phyloP scores from a whole-genome alignment of 1,140 invertebrate genomes.

The Philopotamus ludificatus region DNA sequence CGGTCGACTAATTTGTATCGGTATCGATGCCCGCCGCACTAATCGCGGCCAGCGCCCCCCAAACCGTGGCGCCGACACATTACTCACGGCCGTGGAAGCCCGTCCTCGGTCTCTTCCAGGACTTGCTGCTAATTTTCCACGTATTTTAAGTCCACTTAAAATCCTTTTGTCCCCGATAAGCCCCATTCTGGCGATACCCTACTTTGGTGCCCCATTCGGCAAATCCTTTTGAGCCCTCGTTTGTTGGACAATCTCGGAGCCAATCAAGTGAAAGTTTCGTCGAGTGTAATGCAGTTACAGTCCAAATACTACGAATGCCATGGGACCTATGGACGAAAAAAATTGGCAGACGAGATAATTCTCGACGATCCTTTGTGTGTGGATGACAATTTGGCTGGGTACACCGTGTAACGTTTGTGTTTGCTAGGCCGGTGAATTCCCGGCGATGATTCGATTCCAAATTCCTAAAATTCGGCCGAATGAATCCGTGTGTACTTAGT shows the following conservation, averaged over 20 bases:
- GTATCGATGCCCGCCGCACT: neutral
- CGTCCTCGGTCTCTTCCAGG: neutral
- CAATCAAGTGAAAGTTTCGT: neutral
- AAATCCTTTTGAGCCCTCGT: slow-evolving; percentile 20
- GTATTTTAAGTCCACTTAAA: slow-evolving; percentile 31
- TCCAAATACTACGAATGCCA: too few relatives aligned
- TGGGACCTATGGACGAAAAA: too few relatives aligned
- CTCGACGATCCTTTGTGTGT: too few relatives aligned
- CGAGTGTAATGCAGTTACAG: too few relatives aligned
- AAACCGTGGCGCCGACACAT: neutral
- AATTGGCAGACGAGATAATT: too few relatives aligned
- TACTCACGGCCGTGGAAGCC: neutral
- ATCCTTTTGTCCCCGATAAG: slow-evolving; percentile 26
- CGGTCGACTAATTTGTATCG: too few relatives aligned
- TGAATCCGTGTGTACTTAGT: too few relatives aligned
- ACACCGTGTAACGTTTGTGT: too few relatives aligned
- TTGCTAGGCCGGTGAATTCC: too few relatives aligned
- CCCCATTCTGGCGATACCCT: slow-evolving; percentile 19
- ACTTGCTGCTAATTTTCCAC: slow-evolving; percentile 29
- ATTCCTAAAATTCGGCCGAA: too few relatives aligned
- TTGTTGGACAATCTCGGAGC: neutral
- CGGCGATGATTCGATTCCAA: too few relatives aligned
- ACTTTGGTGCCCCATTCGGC: slow-evolving; percentile 17
- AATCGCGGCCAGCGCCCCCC: neutral
- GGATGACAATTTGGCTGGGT: too few relatives aligned